A percentile compares a stretch with the other conserved stretches of the same genome.
Conservation (phyloP, 2,888 invertebrate genomes). For the Notodonta ziczac region DNA sequence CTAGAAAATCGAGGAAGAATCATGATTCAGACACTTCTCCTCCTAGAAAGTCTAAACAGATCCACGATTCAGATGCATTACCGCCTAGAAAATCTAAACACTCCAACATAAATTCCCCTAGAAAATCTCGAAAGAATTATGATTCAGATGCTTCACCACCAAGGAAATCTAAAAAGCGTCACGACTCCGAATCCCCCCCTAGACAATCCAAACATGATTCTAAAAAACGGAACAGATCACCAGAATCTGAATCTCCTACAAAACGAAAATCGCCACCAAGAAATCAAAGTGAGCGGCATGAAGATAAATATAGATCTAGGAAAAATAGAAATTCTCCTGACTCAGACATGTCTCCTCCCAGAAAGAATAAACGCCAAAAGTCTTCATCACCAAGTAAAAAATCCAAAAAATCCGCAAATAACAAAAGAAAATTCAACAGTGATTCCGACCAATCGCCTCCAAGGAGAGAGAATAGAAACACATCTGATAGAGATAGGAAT, state of each 20-base stretch:
- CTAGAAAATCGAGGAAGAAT: conserved; percentile 32
- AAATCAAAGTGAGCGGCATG: conserved; percentile 14
- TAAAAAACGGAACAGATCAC: conserved; percentile 10
- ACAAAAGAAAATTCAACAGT: conserved; percentile 41
- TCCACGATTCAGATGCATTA: conserved; percentile 35
- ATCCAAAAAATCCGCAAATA: conserved; percentile 38
- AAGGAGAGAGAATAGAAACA: conserved; percentile 46
- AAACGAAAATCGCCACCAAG: conserved; percentile 22
- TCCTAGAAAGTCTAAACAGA: conserved; percentile 25
- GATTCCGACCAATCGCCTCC: conserved; percentile 63
- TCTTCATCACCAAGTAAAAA: conserved; percentile 39
- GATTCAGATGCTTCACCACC: conserved; percentile 44
- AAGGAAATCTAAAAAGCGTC: conserved; percentile 20
- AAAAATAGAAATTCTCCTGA: conserved; percentile 31
- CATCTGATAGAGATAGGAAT: conserved; percentile 30
- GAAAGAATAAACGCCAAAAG: conserved; percentile 39
- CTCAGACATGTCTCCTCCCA: conserved; percentile 49
- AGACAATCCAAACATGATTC: not conserved
- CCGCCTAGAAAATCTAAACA: conserved; percentile 39
- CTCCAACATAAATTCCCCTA: conserved; percentile 20
- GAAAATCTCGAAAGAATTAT: conserved; percentile 24
- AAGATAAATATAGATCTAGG: conserved; percentile 13
- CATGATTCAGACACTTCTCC: conserved; percentile 23
- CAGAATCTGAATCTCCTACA: conserved; percentile 17
- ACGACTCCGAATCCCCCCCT: conserved; percentile 1